Conservation (phyloP, 2,113 vertebrate genomes). For the Riparia riparia region DNA sequence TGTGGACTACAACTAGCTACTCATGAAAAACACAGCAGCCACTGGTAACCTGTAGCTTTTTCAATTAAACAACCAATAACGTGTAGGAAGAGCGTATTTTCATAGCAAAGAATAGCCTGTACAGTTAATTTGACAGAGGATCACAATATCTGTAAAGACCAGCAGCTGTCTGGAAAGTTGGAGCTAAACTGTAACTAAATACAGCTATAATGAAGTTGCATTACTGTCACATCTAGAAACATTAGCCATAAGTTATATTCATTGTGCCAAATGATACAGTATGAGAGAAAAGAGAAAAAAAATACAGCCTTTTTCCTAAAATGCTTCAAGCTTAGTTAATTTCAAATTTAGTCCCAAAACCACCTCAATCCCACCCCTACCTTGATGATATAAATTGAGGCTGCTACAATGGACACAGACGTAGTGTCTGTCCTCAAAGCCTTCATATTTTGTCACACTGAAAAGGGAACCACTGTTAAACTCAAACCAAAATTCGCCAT, state of each 20-base stretch:
- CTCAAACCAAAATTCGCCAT: conserved; percentile 96
- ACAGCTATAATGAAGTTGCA: not conserved
- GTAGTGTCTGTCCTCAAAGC: conserved; percentile 94
- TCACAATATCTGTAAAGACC: not conserved
- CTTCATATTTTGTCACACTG: conserved; percentile 91
- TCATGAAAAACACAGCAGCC: not conserved
- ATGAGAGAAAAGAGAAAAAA: not conserved
- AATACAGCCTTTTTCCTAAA: not conserved
- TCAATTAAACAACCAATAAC: not conserved
- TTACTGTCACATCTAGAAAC: not conserved
- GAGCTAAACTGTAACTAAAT: not conserved
- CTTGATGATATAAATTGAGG: conserved; percentile 93
- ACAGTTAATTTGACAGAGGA: not conserved
- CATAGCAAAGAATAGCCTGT: not conserved
- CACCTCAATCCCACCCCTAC: conserved; percentile 64
- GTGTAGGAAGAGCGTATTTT: not conserved
- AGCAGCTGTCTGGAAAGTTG: not conserved
- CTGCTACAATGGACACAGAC: conserved; percentile 90
- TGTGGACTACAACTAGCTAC: not conserved
- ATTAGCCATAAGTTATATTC: not conserved
- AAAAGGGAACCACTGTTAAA: conserved; percentile 89
- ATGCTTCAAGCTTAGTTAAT: not conserved
- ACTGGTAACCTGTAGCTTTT: not conserved
- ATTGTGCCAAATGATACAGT: not conserved
- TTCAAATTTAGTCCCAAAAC: not conserved